phyloP scores from a whole-genome alignment of 2,888 invertebrate genomes.

The Yponomeuta evonymella region DNA sequence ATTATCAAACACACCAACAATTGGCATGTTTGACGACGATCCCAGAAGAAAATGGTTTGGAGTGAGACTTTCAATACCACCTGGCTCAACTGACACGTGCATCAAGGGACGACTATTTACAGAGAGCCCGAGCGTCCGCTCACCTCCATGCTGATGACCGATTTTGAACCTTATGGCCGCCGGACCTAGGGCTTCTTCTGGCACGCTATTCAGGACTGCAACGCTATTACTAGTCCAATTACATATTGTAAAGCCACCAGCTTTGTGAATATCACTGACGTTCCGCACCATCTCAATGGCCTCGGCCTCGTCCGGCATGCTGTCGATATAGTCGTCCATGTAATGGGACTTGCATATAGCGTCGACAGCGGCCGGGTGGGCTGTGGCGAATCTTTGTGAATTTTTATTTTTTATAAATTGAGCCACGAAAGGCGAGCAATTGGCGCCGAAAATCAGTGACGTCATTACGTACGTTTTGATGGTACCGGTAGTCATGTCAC shows the following conservation, averaged over 20 bases:
- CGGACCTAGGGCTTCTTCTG: constrained; percentile 22
- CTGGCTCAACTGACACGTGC: no score
- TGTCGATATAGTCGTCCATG: constrained; percentile 32
- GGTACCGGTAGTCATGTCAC: constrained; percentile 15
- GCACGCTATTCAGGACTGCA: constrained; percentile 23
- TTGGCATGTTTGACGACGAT: no score
- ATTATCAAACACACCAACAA: no score
- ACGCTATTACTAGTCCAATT: constrained; percentile 28
- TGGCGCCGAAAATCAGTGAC: constrained; percentile 27
- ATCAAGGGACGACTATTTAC: no score
- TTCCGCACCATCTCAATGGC: constrained; percentile 22
- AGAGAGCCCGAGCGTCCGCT: constrained; percentile 27
- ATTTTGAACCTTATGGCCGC: constrained; percentile 25
- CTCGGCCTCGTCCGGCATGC: constrained; percentile 24
- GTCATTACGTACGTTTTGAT: constrained; percentile 26
- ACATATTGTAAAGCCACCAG: constrained; percentile 21
- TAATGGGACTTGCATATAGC: constrained; percentile 28
- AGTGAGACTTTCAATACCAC: no score
- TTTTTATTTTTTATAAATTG: constrained; percentile 17
- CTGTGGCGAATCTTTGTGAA: constrained; percentile 15
- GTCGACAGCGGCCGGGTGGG: constrained; percentile 21
- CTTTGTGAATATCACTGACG: constrained; percentile 21
- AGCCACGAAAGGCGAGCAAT: constrained; percentile 19
- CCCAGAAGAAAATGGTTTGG: no score
- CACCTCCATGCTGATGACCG: constrained; percentile 21